A percentile compares a stretch with the other conserved stretches of the same genome.
Evolutionary conservation across 92 coral and sea anemone genomes (phyloP).

Genomic region (Actinostola sp.): DNA sequence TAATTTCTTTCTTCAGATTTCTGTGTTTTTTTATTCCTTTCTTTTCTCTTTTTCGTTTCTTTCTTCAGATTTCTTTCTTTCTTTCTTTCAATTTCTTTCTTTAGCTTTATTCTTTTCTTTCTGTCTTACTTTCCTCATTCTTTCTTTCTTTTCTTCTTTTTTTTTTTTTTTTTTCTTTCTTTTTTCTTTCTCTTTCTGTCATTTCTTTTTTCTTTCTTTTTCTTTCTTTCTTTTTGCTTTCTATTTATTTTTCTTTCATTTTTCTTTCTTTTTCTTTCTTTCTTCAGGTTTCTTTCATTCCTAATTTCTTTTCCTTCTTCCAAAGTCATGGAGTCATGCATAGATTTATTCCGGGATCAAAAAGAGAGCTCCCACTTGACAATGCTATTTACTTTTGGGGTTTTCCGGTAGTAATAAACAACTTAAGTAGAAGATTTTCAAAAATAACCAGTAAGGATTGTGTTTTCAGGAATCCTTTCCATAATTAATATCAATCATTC

Average conservation of each 20-base stretch:
- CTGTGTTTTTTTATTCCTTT: neutral
- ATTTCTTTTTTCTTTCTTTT: neutral
- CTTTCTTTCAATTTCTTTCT: neutral
- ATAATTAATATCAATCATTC: no score
- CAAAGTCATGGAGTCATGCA: no score
- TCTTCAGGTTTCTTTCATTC: neutral
- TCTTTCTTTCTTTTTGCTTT: neutral
- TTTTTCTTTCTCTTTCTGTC: neutral
- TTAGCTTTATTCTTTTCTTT: neutral
- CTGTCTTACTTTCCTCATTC: neutral
- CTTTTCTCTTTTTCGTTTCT: neutral
- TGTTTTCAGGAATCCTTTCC: no score
- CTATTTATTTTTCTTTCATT: neutral
- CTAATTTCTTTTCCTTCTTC: no score
- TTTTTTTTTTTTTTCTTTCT: no score
- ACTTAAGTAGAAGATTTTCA: no score
- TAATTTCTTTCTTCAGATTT: neutral
- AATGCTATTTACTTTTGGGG: no score
- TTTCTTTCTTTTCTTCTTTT: neutral
- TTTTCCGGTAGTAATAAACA: no score
- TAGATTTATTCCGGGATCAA: no score
- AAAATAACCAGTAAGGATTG: no score
- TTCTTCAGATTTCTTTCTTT: neutral
- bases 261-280: neutral
- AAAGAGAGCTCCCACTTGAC: no score